phyloP scores from a whole-genome alignment of 2,797 vertebrate species.

The Gymnodraco acuticeps region DNA sequence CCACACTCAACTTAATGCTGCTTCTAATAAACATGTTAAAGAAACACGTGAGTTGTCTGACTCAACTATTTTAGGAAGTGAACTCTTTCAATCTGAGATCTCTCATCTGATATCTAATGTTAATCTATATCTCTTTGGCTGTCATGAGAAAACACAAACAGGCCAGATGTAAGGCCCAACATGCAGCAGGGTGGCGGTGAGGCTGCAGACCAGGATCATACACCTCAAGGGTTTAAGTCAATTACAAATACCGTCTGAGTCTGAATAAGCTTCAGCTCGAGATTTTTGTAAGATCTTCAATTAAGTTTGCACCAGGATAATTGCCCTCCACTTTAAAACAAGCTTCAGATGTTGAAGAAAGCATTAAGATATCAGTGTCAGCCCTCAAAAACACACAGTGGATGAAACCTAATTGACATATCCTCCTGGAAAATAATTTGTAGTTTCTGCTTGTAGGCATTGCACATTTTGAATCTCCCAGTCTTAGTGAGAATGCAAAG shows the following conservation, averaged over 20 bases:
- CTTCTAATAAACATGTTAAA: too few species aligned
- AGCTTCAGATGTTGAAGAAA: constrained; percentile 39
- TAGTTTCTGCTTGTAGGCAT: constrained; percentile 33
- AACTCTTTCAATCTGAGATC: constrained; percentile 10
- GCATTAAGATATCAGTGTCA: constrained; percentile 11
- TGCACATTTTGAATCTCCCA: constrained; percentile 56
- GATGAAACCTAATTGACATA: constrained; percentile 10
- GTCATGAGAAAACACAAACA: neutral
- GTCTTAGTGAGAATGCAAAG: constrained; percentile 54
- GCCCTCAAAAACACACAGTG: constrained; percentile 5
- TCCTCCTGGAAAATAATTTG: constrained; percentile 32
- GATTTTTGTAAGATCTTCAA: constrained; percentile 42
- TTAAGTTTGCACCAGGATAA: constrained; percentile 40
- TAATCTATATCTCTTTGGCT: constrained; percentile 31
- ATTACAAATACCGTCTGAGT: constrained; percentile 43
- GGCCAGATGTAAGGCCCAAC: constrained; percentile 10
- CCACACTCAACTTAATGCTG: too few species aligned
- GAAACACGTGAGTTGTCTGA: too few species aligned
- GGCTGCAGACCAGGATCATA: constrained; percentile 36
- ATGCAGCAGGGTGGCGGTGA: constrained; percentile 28
- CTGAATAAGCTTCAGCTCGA: constrained; percentile 16
- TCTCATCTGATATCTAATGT: constrained; percentile 19
- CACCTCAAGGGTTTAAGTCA: constrained; percentile 16
- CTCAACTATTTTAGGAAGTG: constrained; percentile 13
- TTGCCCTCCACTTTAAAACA: constrained; percentile 39